Base-by-base conservation (phyloP, 2,888 invertebrate species). In the Drosophila glabriapex region DNA sequence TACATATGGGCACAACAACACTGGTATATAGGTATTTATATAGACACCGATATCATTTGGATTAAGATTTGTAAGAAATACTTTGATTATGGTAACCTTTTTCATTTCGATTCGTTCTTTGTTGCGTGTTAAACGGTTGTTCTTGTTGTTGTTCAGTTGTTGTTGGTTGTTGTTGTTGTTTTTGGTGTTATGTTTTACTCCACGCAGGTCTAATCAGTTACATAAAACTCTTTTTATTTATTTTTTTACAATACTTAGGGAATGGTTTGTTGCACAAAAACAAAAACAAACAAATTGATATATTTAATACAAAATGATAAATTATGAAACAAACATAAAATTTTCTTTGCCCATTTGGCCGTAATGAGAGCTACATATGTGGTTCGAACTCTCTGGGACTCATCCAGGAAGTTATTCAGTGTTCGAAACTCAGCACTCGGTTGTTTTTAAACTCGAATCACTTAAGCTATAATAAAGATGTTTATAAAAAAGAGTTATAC, bases 361-460 rank as follows among this genome's bases (percentile, higher is more conserved):
- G 39, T 37, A 78, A 37, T 58, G 52, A 68, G 75, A 68, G 75
- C 41, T 68, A 39, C 9, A 33, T 52, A 46, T 59, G 41, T 72
- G 68, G 58, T 74, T 86, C 76, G 82, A 89, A 89, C 82, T 72
- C 78, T 86, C 66, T 77, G 80, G 72, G 73, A 80, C 68, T 80
- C 85, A 80, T 83, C 83, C 83, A 73, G 74, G 68, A 76, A 73
- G 71, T 72, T 68, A 60, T 68, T 72, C 63, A 83, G 73, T 68
- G 78, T 79, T 85, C 80, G 82, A 87, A 77, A 78, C 75, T 87
- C 87, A 87, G 91, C 87, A 87, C 80, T 87, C 91, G 83, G 87
- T 87, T 77, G 87, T 87, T 73, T 89, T 87, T 78, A 87, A 87
- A 90, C 91, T 89, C 78, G 87, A 87, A 90, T 87, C 87, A 90